Base-by-base conservation (phyloP, 1,140 invertebrate species). In the Bombus polaris region DNA sequence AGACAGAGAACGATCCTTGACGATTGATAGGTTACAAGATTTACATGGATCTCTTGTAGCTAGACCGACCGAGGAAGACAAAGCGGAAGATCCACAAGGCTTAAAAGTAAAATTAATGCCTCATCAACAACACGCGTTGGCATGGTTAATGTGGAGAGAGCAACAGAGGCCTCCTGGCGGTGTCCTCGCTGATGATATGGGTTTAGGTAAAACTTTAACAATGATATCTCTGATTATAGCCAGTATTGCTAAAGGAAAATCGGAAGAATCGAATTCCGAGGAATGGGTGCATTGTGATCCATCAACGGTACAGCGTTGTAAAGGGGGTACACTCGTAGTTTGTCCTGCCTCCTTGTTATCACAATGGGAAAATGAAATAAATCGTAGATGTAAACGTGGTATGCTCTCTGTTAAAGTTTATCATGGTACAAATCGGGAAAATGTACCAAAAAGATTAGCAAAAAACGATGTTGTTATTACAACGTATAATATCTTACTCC, bases 171-270 rank as follows among this genome's bases (percentile, higher is more conserved):
- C 98, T 1, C 92, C 96, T 66, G 98, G 98, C 15, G 98, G 98
- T 3, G 97, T 98, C 65, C 94, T 97, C 65, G 98, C 98, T 77
- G 98, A 99, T 96, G 98, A 99, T 93, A 99, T 99, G 98, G 99
- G 99, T 47, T 94, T 98, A 1, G 98, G 98, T 1, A 99, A 99
- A 95, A 99, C 99, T 0, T 94, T 99, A 10, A 98, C 98, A 0
- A 98, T 99, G 97, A 98, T 99, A 85, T 96, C 98, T 0, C 94
- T 99, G 8, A 87, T 95, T 15, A 76, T 95, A 15, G 71, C 82
- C 2, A 85, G 76, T 47, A 96, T 98, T 6, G 91, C 97, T 2
- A 95, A 95, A 77, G 90, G 91, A 22, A 79, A 89, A 88, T 91
- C 87, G 10, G 89, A 92, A 59, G 86, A 90, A 2, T 90, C 93